These are phyloP conservation scores for Montipora sp. DNA, from an alignment of 64 coral and sea anemone species.

Conservation along the genomic window DNA sequence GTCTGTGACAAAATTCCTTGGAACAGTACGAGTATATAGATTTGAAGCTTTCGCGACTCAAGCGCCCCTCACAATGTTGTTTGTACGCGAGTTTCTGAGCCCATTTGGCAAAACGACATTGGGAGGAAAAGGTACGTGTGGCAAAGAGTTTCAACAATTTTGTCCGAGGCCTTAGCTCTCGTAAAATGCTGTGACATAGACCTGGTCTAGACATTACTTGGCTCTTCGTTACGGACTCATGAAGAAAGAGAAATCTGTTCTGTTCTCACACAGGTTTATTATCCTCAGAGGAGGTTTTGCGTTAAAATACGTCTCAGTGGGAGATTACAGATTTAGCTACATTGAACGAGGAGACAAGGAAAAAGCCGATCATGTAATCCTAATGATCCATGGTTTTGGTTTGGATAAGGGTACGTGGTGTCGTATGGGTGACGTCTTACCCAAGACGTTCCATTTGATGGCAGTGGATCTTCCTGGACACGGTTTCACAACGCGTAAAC, in stretches of 20 bases:
- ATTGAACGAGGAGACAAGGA: constrained; percentile 74
- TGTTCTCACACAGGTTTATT: constrained; percentile 34
- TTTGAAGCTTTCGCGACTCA: too few species aligned
- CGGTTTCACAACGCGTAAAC: constrained; percentile 79
- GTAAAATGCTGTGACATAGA: too few species aligned
- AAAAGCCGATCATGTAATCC: constrained; percentile 57
- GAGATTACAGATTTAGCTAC: constrained; percentile 82
- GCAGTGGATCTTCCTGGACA: constrained; percentile 89
- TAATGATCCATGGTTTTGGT: constrained; percentile 87
- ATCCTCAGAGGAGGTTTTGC: constrained; percentile 78
- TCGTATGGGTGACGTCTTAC: constrained; percentile 66
- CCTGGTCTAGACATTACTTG: too few species aligned
- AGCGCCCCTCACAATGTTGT: too few species aligned
- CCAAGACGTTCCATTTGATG: constrained; percentile 72
- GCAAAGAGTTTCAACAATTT: too few species aligned
- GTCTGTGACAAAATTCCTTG: too few species aligned
- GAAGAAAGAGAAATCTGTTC: neutral
- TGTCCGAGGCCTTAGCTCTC: too few species aligned
- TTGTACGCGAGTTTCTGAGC: too few species aligned
- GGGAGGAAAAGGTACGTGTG: too few species aligned
- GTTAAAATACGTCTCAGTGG: constrained; percentile 66
- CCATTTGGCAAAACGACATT: too few species aligned
- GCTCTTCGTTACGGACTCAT: too few species aligned
- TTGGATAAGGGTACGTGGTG: constrained; percentile 87
- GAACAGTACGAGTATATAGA: too few species aligned